Conservation (phyloP, 2,888 invertebrate genomes). For the Ectemnius cavifrons region DNA sequence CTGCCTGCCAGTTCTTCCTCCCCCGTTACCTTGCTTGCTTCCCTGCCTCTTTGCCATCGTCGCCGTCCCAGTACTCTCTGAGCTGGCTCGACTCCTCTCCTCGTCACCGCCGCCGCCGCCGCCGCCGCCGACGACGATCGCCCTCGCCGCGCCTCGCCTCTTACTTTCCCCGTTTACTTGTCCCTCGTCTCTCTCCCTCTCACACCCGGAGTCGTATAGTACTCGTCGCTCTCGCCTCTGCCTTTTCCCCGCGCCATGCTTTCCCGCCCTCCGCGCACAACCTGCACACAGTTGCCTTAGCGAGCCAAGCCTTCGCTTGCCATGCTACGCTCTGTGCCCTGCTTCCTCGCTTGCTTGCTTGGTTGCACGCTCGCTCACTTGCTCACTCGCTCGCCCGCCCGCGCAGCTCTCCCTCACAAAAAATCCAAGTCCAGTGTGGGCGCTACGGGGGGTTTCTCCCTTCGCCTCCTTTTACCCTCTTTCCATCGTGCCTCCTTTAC, state of each 20-base stretch:
- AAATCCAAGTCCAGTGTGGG: conserved; percentile 75
- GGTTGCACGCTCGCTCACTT: conserved; percentile 30
- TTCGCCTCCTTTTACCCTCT: conserved; percentile 69
- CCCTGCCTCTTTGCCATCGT: conserved; percentile 20
- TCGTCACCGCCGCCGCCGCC: conserved; percentile 17
- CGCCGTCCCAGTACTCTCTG: conserved; percentile 21
- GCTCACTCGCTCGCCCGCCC: conserved; percentile 33
- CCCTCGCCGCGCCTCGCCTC: conserved; percentile 27
- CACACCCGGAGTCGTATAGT: conserved; percentile 2
- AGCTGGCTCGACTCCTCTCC: conserved; percentile 17
- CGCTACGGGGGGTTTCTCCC: conserved; percentile 73
- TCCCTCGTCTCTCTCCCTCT: conserved; percentile 23
- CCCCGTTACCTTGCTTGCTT: conserved; percentile 24
- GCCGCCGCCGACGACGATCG: conserved; percentile 43
- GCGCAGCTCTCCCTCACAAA: conserved; percentile 63
- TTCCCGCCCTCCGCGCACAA: conserved; percentile 7
- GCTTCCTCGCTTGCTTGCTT: conserved; percentile 8
- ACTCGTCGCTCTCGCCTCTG: conserved; percentile 14
- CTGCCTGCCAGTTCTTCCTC: conserved; percentile 50
- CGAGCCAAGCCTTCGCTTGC: conserved; percentile 4
- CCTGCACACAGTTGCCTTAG: not conserved
- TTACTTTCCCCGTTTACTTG: too few species aligned
- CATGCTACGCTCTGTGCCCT: conserved; percentile 11
- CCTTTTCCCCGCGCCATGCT: conserved; percentile 9
- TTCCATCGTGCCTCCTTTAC: conserved; percentile 62